Base-by-base conservation (phyloP, 1,140 invertebrate species). In the Drosophila rhopaloa region DNA sequence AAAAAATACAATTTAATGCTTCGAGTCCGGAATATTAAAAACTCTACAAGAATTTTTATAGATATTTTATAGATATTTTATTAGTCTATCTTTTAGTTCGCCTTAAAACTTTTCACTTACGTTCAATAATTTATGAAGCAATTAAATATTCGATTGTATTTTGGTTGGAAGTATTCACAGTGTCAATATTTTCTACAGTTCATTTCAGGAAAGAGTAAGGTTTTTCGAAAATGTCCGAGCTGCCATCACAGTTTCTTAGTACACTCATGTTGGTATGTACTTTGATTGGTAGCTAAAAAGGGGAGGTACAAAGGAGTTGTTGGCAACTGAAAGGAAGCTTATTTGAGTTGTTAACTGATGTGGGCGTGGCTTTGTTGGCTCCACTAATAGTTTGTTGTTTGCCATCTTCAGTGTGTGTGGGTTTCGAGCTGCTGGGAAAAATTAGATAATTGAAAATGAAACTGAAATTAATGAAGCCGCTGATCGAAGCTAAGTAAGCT, bases 371-470 rank as follows among this genome's bases (percentile, higher is more conserved):
- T 38, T 27, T 70, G 40, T 24, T 38, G 63, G 63, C 35, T 70
- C 27, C 37, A 41, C 37, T 70, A 57, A 57, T 70, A 58, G 67
- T 71, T 71, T 57, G 67, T 70, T 59, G 72, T 68, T 68, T 68
- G 47, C 60, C 32, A 38, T 46, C 27, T 16, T 24, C 32, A 35
- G 29, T 24, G 38, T 50, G 43, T 76, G 62, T 27, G 24, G 14
- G 10, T 29, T 11, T 46, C n/a, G 24, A 29, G 24, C 37, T 40
- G 40, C 32, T 43, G 53, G 54, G 38, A 38, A 29, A 77, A 77
- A 77, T 70, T 70, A 62, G 63, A 77, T 77, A 77, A 62, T 77
- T 70, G 57, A 77, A 76, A 77, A 70, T 57, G 51, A 62, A 57
- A 70, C 63, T 32, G 29, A 40, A 43, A 56, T 51, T 50, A 68